Evolutionary conservation across 2,113 vertebrate genomes (phyloP), one percentile per base, ranked within the genome.

Genomic region (Caranx melampygus): DNA sequence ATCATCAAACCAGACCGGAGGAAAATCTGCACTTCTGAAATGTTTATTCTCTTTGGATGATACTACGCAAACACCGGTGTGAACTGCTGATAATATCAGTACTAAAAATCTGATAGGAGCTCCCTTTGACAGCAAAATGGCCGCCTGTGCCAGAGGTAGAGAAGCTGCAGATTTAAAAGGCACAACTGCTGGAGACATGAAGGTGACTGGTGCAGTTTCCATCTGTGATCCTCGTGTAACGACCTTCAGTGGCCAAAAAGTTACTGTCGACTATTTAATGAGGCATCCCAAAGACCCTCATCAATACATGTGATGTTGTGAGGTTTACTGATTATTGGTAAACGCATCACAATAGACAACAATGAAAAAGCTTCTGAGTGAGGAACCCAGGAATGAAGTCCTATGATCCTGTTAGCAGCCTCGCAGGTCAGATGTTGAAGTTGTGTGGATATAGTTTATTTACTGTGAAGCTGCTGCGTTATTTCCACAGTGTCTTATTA

Each of bases 101-200:
- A 20, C 2, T 8, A 9, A 61, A 8, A 42, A 15, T 60, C 3
- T n/a, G 58, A 45, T 81, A 62, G 20, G n/a, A 33, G 2, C 61
- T 47, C 44, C 13, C 8, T 45, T 52, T 66, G 78, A 35, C 62
- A 54, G 26, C 26, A 26, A 26, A 26, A 26, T 26, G 26, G 26
- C 26, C 26, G 26, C 26, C 26, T 26, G 26, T 26, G 26, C 61
- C 71, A 35, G 81, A 87, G 82, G 75, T 79, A 79, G 72, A 79
- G 57, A 63, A 0, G 75, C 62, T 67, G 42, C 60, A 63, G 6
- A 45, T 33, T n/a, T 6, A n/a, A 69, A 16, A 66, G 71, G 64
- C 64, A 62, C 26, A 26, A 26, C 64, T 47, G 47, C 16, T 54
- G 18, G 21, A 26, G 11, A 35, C 16, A 12, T 26, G 5, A 52